phyloP scores from a whole-genome alignment of 2,113 vertebrate species.

The Megaceryle maxima region DNA sequence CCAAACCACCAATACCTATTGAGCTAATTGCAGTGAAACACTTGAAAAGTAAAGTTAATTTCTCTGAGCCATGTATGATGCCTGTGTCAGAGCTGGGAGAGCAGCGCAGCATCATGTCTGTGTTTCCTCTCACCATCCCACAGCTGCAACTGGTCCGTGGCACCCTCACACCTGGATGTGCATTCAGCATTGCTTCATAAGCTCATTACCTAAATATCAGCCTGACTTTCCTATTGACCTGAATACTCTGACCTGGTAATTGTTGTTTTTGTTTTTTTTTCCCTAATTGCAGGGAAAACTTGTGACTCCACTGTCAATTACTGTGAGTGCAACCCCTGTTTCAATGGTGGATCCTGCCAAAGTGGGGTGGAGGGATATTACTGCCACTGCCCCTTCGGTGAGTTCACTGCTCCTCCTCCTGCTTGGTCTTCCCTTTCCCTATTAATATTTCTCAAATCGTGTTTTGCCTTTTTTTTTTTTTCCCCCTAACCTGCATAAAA shows the following conservation, averaged over 20 bases:
- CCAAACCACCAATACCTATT: not conserved
- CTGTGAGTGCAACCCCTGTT: slow-evolving; percentile 98
- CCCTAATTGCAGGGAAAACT: slow-evolving; percentile 80
- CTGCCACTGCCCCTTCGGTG: slow-evolving; percentile 97
- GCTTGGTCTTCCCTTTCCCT: not conserved
- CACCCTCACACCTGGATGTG: not conserved
- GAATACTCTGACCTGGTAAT: not conserved
- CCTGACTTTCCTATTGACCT: not conserved
- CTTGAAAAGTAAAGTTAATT: not conserved
- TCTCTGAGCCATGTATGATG: not conserved
- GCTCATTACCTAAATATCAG: not conserved
- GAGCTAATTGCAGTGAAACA: not conserved
- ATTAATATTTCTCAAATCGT: not conserved
- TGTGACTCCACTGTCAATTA: slow-evolving; percentile 95
- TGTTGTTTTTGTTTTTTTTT: slow-evolving; percentile 29
- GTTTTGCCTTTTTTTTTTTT: not conserved
- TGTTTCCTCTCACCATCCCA: not conserved
- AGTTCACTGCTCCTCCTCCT: slow-evolving; percentile 63
- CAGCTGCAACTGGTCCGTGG: rapidly evolving
- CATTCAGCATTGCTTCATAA: not conserved
- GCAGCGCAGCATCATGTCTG: not conserved
- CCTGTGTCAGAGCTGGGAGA: not conserved
- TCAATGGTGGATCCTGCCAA: slow-evolving; percentile 96
- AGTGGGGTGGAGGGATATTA: slow-evolving; percentile 92
- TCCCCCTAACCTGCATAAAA: not conserved